Evolutionary conservation across 2,797 vertebrate genomes (phyloP).

Genomic region (Amniataba percoides): DNA sequence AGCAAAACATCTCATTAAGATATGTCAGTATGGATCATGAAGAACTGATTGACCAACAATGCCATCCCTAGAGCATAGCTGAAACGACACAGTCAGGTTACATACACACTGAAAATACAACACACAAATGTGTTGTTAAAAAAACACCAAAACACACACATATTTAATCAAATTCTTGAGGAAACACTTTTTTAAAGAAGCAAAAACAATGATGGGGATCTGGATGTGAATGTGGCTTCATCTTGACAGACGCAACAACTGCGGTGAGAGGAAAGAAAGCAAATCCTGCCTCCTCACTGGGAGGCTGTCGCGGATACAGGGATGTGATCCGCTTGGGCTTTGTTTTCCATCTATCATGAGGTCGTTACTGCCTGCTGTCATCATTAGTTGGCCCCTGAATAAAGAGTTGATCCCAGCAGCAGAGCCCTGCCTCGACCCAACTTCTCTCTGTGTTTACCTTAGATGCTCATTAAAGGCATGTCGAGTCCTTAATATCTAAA

Average conservation of each 20-base stretch:
- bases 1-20: background rate
- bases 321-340: constrained; percentile 53
- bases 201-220: background rate
- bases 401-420: constrained; percentile 65
- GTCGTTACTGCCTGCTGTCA: constrained; percentile 76
- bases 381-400: constrained; percentile 63
- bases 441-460: constrained; percentile 70
- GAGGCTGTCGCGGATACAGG: constrained; percentile 41
- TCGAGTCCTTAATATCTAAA: constrained; percentile 52
- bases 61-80: background rate
- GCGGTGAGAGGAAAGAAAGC: constrained; percentile 21
- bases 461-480: constrained; percentile 59
- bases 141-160: background rate
- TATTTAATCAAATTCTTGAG: background rate
- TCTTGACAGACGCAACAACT: constrained; percentile 43
- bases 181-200: constrained; percentile 8
- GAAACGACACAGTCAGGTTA: background rate
- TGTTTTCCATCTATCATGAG: constrained; percentile 76
- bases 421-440: constrained; percentile 63
- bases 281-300: constrained; percentile 15
- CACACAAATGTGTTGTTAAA: background rate
- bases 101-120: background rate
- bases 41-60: background rate
- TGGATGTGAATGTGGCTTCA: constrained; percentile 4
- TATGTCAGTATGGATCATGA: background rate